Evolutionary conservation across 1,140 invertebrate genomes (phyloP).

Genomic region (Berghia stephanieae): DNA sequence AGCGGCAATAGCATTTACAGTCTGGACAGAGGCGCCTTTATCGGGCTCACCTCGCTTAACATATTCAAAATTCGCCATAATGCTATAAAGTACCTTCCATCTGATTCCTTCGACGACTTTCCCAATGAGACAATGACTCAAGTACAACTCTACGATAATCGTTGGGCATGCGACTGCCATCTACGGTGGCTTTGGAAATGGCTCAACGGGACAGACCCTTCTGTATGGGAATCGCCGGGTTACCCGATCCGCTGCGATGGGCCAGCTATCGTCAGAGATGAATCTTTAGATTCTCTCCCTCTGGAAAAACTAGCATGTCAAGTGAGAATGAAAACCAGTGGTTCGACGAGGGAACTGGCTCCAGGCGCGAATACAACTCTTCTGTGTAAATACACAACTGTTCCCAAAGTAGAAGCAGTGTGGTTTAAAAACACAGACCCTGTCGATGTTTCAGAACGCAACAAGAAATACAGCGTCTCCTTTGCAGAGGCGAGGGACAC

Average conservation of each 20-base stretch:
- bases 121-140: slow-evolving; percentile 33
- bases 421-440: slow-evolving; percentile 43
- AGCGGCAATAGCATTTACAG: slow-evolving; percentile 52
- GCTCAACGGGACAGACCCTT: slow-evolving; percentile 37
- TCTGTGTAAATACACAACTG: slow-evolving; percentile 48
- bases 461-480: slow-evolving; percentile 34
- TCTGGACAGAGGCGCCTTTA: slow-evolving; percentile 45
- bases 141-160: slow-evolving; percentile 54
- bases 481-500: not conserved
- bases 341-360: not conserved
- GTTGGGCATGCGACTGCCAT: slow-evolving; percentile 60
- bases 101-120: slow-evolving; percentile 39
- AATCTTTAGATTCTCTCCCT: slow-evolving; percentile 28
- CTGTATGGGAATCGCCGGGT: slow-evolving; percentile 43
- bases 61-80: slow-evolving; percentile 42
- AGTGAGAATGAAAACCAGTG: slow-evolving; percentile 35
- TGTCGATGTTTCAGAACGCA: slow-evolving; percentile 19
- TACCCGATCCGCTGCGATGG: slow-evolving; percentile 42
- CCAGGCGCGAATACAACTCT: slow-evolving; percentile 33
- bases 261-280: slow-evolving; percentile 37
- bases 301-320: slow-evolving; percentile 38
- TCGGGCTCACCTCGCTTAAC: slow-evolving; percentile 36
- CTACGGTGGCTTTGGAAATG: slow-evolving; percentile 54
- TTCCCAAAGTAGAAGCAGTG: slow-evolving; percentile 38
- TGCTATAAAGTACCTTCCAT: slow-evolving; percentile 39